Evolutionary conservation across 2,797 vertebrate species (phyloP).

Genomic region (Acanthopagrus latus): DNA sequence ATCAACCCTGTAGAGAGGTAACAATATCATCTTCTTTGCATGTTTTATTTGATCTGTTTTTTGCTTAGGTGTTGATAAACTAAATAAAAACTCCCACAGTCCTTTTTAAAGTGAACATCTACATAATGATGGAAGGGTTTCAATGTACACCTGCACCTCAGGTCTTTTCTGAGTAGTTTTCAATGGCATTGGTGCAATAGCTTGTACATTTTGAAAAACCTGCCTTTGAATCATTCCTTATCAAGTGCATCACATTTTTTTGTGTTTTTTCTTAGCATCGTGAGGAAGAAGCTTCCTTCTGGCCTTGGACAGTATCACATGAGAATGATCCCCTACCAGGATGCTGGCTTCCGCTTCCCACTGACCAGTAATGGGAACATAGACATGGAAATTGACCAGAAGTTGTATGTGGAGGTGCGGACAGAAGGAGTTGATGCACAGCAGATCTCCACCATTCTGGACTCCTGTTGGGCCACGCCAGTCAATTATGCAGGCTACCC

Average conservation of each 20-base stretch:
- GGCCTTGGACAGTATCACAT: constrained; percentile 66
- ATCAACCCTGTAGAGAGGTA: constrained; percentile 76
- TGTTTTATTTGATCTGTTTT: background rate
- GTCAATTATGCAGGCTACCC: constrained; percentile 36
- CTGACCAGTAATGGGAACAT: constrained; percentile 32
- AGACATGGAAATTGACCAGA: constrained; percentile 61
- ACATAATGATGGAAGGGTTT: background rate
- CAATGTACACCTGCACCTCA: background rate
- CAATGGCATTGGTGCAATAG: background rate
- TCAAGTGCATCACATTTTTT: background rate
- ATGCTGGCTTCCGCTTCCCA: constrained; percentile 61
- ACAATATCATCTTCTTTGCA: background rate
- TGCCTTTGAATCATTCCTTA: background rate
- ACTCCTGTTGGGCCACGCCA: constrained; percentile 83
- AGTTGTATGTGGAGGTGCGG: constrained; percentile 74
- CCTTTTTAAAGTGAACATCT: background rate
- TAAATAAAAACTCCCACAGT: background rate
- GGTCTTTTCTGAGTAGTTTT: too few relatives aligned
- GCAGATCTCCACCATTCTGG: constrained; percentile 73
- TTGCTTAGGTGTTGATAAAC: background rate
- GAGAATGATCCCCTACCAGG: constrained; percentile 72
- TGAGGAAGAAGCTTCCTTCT: constrained; percentile 64
- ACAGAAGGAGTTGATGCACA: constrained; percentile 60
- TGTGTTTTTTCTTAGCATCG: constrained; percentile 43
- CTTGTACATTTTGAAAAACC: background rate